These are phyloP conservation scores for Lutraria lutraria DNA, from an alignment of 2,888 invertebrate species.

Conservation along the genomic window DNA sequence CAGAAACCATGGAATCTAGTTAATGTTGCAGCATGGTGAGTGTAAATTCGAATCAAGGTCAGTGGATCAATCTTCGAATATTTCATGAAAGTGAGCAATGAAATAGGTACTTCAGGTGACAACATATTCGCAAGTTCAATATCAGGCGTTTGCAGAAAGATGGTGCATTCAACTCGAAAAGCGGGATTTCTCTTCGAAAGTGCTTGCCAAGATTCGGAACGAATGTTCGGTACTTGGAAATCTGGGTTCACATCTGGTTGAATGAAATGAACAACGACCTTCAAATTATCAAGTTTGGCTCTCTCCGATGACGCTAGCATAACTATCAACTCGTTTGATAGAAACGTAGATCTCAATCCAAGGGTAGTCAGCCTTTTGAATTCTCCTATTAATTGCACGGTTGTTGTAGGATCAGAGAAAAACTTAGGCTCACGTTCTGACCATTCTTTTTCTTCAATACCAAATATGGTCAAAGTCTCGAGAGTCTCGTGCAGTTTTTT, in stretches of 20 bases:
- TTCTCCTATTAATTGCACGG: constrained; percentile 63
- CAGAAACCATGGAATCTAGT: constrained; percentile 73
- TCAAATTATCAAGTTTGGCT: constrained; percentile 71
- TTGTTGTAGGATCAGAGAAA: constrained; percentile 63
- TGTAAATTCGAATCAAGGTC: constrained; percentile 69
- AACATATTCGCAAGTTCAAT: constrained; percentile 76
- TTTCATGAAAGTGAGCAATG: constrained; percentile 72
- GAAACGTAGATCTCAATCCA: constrained; percentile 79
- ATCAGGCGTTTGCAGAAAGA: constrained; percentile 75
- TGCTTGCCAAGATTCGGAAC: constrained; percentile 71
- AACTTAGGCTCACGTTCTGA: constrained; percentile 77
- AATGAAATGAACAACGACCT: constrained; percentile 77
- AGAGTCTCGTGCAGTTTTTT: constrained; percentile 73
- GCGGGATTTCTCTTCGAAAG: constrained; percentile 73
- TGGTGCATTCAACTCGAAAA: constrained; percentile 75
- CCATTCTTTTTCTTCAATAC: constrained; percentile 75
- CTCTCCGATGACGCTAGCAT: constrained; percentile 70
- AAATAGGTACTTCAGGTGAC: constrained; percentile 78
- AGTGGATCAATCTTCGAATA: constrained; percentile 74
- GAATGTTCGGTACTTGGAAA: constrained; percentile 72
- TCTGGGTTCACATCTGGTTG: constrained; percentile 47
- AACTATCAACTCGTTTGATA: constrained; percentile 74
- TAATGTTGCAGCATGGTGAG: constrained; percentile 73
- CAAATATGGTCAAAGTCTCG: constrained; percentile 78
- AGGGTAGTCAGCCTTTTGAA: constrained; percentile 74